Base-by-base conservation (phyloP, 2,888 invertebrate species). In the Buathra laborator region DNA sequence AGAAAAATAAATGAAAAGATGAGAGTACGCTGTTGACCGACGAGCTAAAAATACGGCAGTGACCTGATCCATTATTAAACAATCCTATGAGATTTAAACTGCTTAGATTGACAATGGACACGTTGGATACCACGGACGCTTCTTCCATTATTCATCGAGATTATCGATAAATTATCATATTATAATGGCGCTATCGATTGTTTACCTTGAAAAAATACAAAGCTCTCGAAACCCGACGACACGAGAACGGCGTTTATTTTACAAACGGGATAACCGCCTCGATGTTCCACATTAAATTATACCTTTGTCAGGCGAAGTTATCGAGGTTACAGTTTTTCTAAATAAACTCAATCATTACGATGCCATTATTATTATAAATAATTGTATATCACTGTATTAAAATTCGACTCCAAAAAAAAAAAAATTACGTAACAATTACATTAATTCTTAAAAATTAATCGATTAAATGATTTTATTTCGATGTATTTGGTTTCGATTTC, bases 121-220 rank as follows among this genome's bases (percentile, higher is more conserved):
- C 87, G 90, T 89, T 90, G 89, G 90, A 88, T 88, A 90, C 88
- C 84, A 77, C 83, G 85, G 82, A 75, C 85, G 71, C 75, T 82
- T 86, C 82, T 83, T 92, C 88, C 92, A 92, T 93, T 93, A 92
- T 93, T 93, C 92, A 93, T 91, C 86, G 83, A 89, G 88, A 91
- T 92, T 91, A 92, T 91, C 92, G 89, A 90, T 89, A 88, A 90
- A 92, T 93, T 93, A 93, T 92, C 91, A 92, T 91, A 92, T 90
- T 89, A 88, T 91, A 92, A 93, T 90, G 90, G 90, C 90, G 89
- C 88, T 56, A 86, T 85, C 89, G 88, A 88, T 89, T 83, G 84
- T 89, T 86, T 85, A 86, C 89, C 87, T 89, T 87, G 87, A 86
- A 86, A 89, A 87, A 24, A 24, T 9, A 56, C 88, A 82, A 80